Evolutionary conservation across 2,888 invertebrate species (phyloP).

Genomic region (Drosophila dives): DNA sequence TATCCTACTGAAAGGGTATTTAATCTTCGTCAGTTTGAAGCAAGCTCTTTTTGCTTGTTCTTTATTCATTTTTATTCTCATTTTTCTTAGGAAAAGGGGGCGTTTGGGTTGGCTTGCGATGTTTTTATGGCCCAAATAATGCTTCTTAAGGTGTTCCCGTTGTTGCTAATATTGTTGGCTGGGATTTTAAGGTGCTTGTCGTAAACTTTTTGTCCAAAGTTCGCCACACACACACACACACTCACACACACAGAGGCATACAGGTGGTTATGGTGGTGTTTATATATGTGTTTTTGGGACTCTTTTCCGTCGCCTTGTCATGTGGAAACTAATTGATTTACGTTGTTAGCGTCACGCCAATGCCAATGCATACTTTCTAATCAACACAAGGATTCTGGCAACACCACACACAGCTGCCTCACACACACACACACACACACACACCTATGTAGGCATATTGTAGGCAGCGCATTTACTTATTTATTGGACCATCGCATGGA

Average conservation of each 20-base stretch:
- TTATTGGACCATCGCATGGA: constrained; percentile 60
- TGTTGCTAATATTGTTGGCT: constrained; percentile 41
- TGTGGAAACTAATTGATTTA: constrained; percentile 67
- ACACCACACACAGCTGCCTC: constrained; percentile 26
- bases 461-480: constrained; percentile 59
- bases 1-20: neutral
- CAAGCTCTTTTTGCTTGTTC: neutral
- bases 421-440: constrained; percentile 31
- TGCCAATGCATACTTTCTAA: constrained; percentile 62
- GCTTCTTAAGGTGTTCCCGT: constrained; percentile 56
- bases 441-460: constrained; percentile 20
- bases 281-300: constrained; percentile 51
- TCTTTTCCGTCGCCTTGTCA: constrained; percentile 55
- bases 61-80: constrained; percentile 18
- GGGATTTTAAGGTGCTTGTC: constrained; percentile 59
- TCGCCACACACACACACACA: constrained; percentile 20
- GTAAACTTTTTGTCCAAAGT: constrained; percentile 55
- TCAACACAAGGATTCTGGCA: constrained; percentile 52
- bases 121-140: constrained; percentile 62
- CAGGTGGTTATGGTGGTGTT: constrained; percentile 40
- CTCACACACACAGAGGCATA: constrained; percentile 4
- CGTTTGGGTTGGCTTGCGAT: constrained; percentile 25
- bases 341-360: constrained; percentile 61
- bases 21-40: neutral
- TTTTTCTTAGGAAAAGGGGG: neutral